Conservation (phyloP, 2,113 vertebrate genomes). For the Hystrix cristata region DNA sequence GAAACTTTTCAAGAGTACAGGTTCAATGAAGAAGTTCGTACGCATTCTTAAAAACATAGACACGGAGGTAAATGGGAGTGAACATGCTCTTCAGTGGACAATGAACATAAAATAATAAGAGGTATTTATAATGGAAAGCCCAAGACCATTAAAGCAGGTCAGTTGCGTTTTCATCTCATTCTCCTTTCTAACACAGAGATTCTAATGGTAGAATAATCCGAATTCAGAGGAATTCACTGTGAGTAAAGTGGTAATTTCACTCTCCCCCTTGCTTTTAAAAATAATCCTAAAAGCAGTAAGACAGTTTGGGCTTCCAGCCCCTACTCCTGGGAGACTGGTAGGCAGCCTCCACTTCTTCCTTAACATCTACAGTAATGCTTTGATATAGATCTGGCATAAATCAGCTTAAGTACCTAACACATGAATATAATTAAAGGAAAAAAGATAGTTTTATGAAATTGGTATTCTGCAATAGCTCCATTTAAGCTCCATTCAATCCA, state of each 20-base stretch:
- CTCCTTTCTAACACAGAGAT: background rate
- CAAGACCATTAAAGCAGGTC: background rate
- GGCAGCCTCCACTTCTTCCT: constrained; percentile 14
- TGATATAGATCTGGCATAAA: constrained; percentile 71
- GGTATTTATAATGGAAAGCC: background rate
- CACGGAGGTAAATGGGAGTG: background rate
- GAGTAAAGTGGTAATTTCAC: background rate
- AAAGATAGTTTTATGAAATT: constrained; percentile 48
- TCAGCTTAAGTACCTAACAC: constrained; percentile 69
- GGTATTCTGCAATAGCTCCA: constrained; percentile 67
- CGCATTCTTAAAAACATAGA: constrained; percentile 59
- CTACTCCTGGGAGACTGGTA: background rate
- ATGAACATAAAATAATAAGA: constrained; percentile 37
- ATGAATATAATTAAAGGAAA: constrained; percentile 67
- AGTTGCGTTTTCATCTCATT: background rate
- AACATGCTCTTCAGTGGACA: background rate
- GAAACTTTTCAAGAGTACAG: constrained; percentile 20
- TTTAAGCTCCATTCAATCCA: constrained; percentile 51
- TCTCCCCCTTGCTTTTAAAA: background rate
- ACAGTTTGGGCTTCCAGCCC: background rate
- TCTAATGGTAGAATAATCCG: background rate
- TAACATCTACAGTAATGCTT: constrained; percentile 29
- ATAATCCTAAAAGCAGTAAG: background rate
- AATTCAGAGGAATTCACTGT: background rate
- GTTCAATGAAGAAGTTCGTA: constrained; percentile 16